These are phyloP conservation scores for Xiphorhynchus erythropygius DNA, from an alignment of 2,797 vertebrate genomes.

Conservation along the genomic window DNA sequence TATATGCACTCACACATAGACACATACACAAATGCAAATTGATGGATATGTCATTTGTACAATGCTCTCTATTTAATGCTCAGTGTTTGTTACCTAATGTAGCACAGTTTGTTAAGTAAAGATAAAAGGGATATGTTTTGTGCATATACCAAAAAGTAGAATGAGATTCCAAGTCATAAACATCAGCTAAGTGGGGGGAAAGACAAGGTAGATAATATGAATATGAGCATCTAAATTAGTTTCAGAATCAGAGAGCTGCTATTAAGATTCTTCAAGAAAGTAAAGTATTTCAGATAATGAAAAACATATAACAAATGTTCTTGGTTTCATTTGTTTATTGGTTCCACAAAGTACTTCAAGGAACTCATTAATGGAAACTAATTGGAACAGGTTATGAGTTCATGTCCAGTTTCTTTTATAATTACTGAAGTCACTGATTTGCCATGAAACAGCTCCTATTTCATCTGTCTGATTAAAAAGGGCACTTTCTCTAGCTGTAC, in stretches of 20 bases:
- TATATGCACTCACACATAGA: too few relatives aligned
- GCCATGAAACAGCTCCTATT: conserved; percentile 42
- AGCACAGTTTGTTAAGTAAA: neutral
- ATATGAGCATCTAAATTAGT: neutral
- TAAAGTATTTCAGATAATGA: neutral
- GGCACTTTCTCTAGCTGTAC: conserved; percentile 1
- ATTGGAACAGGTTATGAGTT: conserved; percentile 52
- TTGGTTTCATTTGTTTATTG: neutral
- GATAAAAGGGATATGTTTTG: neutral
- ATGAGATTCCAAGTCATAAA: neutral
- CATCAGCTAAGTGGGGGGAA: fast-evolving
- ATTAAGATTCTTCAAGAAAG: neutral
- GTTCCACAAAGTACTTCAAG: conserved; percentile 41
- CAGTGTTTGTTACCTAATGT: neutral
- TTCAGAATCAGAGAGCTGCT: neutral
- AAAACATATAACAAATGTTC: neutral
- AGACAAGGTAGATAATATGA: neutral
- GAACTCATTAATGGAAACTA: conserved; percentile 55
- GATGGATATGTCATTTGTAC: neutral
- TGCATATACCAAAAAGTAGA: neutral
- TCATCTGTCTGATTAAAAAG: conserved; percentile 60
- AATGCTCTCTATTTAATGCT: neutral
- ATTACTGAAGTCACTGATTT: conserved; percentile 51
- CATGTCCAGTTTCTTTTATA: conserved; percentile 42
- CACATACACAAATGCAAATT: neutral